phyloP scores from a whole-genome alignment of 2,888 invertebrate species.

The Stramonita haemastoma region DNA sequence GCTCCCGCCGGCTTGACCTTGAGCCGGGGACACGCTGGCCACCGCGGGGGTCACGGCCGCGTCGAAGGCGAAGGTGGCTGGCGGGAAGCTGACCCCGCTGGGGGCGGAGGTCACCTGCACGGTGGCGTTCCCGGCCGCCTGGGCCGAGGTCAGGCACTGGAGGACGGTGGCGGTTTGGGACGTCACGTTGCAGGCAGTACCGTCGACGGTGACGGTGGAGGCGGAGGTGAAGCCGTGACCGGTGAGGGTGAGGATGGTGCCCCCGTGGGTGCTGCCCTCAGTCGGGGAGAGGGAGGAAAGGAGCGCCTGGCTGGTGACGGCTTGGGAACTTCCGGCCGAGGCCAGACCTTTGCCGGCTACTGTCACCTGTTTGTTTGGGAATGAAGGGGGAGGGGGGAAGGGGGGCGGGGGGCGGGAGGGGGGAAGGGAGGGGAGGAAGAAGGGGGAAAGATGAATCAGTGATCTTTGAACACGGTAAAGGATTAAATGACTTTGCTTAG shows the following conservation, averaged over 20 bases:
- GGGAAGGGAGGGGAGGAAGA: too few species aligned
- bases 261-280: slow-evolving; percentile 60
- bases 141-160: slow-evolving; percentile 56
- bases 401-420: background rate
- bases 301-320: slow-evolving; percentile 48
- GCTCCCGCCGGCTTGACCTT: slow-evolving; percentile 55
- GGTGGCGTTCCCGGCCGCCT: slow-evolving; percentile 50
- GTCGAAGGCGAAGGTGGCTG: slow-evolving; percentile 48
- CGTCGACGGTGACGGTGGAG: slow-evolving; percentile 50
- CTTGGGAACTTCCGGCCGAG: slow-evolving; percentile 50
- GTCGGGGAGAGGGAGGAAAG: slow-evolving; percentile 61
- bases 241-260: slow-evolving; percentile 59
- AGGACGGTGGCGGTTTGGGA: slow-evolving; percentile 48
- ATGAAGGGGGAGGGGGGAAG: background rate
- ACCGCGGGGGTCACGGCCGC: slow-evolving; percentile 55
- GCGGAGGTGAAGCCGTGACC: slow-evolving; percentile 62
- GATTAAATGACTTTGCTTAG: too few species aligned
- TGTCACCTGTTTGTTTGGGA: slow-evolving; percentile 18
- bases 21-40: slow-evolving; percentile 50
- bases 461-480: too few species aligned
- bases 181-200: slow-evolving; percentile 47
- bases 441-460: too few species aligned
- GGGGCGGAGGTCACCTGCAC: slow-evolving; percentile 56
- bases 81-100: slow-evolving; percentile 50
- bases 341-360: slow-evolving; percentile 61